phyloP scores from a whole-genome alignment of 2,888 invertebrate genomes.

The Ptychoptera albimana region DNA sequence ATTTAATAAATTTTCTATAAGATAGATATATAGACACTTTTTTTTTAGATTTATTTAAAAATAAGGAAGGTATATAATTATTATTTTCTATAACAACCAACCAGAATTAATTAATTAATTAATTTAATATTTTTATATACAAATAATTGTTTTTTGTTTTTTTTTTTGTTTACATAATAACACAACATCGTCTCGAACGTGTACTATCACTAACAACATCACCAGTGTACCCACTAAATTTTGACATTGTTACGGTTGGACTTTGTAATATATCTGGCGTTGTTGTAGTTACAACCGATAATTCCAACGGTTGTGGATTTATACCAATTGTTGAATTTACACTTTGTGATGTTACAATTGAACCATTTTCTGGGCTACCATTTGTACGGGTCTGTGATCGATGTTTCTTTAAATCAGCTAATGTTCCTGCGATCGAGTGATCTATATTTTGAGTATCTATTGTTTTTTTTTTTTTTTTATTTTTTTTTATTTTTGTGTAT shows the following conservation, averaged over 20 bases:
- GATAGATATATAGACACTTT: too few relatives aligned
- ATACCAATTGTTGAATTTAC: conserved; percentile 27
- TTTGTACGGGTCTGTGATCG: conserved; percentile 59
- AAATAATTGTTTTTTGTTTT: too few relatives aligned
- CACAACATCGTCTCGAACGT: conserved; percentile 54
- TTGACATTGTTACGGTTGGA: conserved; percentile 31
- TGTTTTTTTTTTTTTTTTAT: neutral
- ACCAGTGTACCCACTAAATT: conserved; percentile 59
- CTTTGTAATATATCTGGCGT: conserved; percentile 20
- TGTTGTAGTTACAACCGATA: conserved; percentile 20
- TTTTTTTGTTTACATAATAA: conserved; percentile 51
- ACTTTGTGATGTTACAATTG: conserved; percentile 27
- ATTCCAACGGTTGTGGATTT: conserved; percentile 30
- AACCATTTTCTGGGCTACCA: conserved; percentile 32
- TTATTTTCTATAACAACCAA: too few relatives aligned
- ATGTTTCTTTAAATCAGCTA: conserved; percentile 88
- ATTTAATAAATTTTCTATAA: too few relatives aligned
- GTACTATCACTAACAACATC: conserved; percentile 59
- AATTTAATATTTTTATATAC: too few relatives aligned
- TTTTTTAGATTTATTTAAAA: too few relatives aligned
- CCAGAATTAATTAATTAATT: too few relatives aligned
- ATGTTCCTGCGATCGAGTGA: conserved; percentile 31
- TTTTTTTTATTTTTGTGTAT: conserved; percentile 4
- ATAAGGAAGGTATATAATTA: too few relatives aligned
- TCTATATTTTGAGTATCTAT: conserved; percentile 18